These are phyloP conservation scores for Oreohelix idahoensis DNA, from an alignment of 1,140 invertebrate genomes.

Conservation along the genomic window DNA sequence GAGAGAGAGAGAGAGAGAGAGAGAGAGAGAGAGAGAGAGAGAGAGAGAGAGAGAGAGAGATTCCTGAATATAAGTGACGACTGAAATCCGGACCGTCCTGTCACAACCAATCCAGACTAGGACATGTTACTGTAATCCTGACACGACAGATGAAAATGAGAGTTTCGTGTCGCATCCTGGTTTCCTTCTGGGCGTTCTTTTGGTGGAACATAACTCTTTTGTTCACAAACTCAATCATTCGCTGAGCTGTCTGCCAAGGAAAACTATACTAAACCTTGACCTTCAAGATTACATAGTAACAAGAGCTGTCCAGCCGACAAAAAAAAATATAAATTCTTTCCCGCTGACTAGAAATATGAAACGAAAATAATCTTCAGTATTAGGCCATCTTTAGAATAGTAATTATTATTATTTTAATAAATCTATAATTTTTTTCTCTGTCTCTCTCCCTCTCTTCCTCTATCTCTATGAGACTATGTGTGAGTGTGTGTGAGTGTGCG, in stretches of 20 bases:
- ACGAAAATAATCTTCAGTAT: no score
- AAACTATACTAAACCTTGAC: background rate
- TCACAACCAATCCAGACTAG: background rate
- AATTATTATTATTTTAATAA: no score
- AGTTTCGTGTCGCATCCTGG: background rate
- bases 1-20: no score
- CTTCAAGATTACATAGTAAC: background rate
- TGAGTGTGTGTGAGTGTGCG: background rate
- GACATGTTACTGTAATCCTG: background rate
- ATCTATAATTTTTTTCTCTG: no score
- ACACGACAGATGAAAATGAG: background rate
- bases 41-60: background rate
- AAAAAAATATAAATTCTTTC: no score
- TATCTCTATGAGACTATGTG: background rate
- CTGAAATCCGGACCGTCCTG: background rate
- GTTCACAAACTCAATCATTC: background rate
- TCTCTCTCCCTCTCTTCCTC: no score
- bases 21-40: no score
- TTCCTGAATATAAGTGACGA: background rate
- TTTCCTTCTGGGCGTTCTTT: background rate
- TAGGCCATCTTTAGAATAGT: no score
- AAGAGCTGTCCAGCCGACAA: no score
- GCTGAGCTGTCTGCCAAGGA: background rate
- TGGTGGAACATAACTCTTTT: background rate
- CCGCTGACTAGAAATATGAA: no score